Evolutionary conservation across 2,888 invertebrate genomes (phyloP).

Genomic region (Eupithecia dodoneata): DNA sequence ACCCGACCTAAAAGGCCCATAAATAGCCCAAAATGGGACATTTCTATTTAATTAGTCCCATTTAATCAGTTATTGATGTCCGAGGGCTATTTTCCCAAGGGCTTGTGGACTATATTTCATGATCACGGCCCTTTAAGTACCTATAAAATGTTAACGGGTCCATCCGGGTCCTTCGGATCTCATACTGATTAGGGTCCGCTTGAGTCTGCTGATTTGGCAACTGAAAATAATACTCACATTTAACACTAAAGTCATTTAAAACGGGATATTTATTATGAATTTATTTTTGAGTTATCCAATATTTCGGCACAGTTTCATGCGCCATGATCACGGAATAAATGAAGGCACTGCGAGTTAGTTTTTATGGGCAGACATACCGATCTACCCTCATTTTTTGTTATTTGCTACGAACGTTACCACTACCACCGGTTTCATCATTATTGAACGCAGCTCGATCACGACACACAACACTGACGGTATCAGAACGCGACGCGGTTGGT

Average conservation of each 20-base stretch:
- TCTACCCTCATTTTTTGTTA: no score
- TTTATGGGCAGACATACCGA: no score
- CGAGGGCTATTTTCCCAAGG: conserved; percentile 13
- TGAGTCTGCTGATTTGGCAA: not conserved
- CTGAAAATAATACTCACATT: not conserved
- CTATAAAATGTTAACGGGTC: conserved; percentile 29
- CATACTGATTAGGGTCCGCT: not conserved
- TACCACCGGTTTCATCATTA: no score
- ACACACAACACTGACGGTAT: no score
- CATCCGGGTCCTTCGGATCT: not conserved
- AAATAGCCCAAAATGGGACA: conserved; percentile 24
- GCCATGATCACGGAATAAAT: no score
- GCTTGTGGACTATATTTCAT: conserved; percentile 10
- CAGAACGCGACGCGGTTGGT: no score
- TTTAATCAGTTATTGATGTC: conserved; percentile 21
- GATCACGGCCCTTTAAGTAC: conserved; percentile 14
- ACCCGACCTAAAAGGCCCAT: conserved; percentile 8
- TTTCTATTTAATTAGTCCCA: conserved; percentile 19
- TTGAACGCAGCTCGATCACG: no score
- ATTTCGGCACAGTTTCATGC: no score
- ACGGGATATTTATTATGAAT: no score
- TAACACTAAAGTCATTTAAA: not conserved
- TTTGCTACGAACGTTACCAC: no score
- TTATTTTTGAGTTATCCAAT: no score
- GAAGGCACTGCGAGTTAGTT: no score